Evolutionary conservation across 2,113 vertebrate species (phyloP).

Genomic region (Colossoma macropomum): DNA sequence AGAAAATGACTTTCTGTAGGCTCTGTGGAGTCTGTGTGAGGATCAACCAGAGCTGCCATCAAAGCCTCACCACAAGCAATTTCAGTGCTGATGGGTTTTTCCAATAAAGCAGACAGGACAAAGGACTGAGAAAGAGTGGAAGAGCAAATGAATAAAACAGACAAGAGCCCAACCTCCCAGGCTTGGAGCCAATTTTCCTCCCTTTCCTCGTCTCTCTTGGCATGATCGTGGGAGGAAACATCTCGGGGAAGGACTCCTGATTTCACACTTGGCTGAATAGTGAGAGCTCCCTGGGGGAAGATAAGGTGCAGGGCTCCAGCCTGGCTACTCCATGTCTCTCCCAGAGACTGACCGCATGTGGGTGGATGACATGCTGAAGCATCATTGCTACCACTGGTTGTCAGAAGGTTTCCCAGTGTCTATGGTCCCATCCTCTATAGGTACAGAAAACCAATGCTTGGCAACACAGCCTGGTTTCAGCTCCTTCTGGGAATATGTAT

Average conservation of each 20-base stretch:
- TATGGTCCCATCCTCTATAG: background rate
- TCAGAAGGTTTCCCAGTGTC: too few species aligned
- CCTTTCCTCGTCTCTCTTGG: conserved; percentile 17
- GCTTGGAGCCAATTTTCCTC: conserved; percentile 24
- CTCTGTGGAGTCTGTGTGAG: conserved; percentile 9
- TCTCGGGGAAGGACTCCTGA: conserved; percentile 34
- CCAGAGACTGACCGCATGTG: background rate
- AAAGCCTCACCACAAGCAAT: conserved; percentile 46
- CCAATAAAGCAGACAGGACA: conserved; percentile 45
- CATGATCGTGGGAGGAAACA: conserved; percentile 22
- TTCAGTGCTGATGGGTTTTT: conserved; percentile 52
- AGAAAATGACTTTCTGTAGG: conserved; percentile 42
- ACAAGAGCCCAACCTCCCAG: background rate
- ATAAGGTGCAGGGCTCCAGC: background rate
- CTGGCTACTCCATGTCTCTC: background rate
- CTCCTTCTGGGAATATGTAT: conserved; percentile 11
- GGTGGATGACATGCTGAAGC: background rate
- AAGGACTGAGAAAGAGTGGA: background rate
- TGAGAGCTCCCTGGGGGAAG: conserved; percentile 18
- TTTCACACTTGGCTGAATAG: conserved; percentile 50
- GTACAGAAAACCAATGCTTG: conserved; percentile 3
- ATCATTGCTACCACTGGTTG: background rate
- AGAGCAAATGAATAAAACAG: conserved; percentile 20
- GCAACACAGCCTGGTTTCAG: background rate
- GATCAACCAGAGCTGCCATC: conserved; percentile 30